Base-by-base conservation (phyloP, 2,888 invertebrate genomes). In the Cephus pulcher region DNA sequence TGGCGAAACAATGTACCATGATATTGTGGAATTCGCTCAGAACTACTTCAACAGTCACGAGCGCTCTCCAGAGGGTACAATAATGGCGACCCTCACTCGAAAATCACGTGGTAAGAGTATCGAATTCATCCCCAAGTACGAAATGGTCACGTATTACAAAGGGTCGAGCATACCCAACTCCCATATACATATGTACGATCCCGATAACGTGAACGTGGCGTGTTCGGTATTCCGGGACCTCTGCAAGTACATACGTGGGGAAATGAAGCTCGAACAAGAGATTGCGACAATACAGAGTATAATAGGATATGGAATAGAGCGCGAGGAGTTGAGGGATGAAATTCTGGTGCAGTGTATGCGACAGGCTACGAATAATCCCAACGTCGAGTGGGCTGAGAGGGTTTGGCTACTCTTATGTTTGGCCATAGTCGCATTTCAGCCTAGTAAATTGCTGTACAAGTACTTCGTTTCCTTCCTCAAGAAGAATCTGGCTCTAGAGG, bases 101-200 rank as follows among this genome's bases (percentile, higher is more conserved):
- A 97, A 96, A 91, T 93, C 94, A 0, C 93, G 94, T 69, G 93
- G 93, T 89, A 97, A 96, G 87, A 95, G 95, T 12, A 93, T 95
- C 84, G 97, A 97, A 89, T 93, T 96, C 83, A 93, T 98, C 56
- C 96, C 97, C 4, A 98, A 98, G 88, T 96, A 97, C 87, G 98
- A 98, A 91, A 98, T 98, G 98, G 95, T 98, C 34, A 95, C 95
- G 0, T 98, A 96, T 90, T 96, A 97, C 90, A 96, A 97, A 89
- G 96, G 96, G 73, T 96, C 96, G 87, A 95, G 95, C 79, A 98
- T 98, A 85, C 97, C 98, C 0, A 97, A 96, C 76, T 98, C 98
- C 0, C 98, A 98, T 91, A 96, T 98, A 87, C 98, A 98, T 88
- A 95, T 98, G 93, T 98, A 98, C 90, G 98, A 98, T 92, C 97